Base-by-base conservation (phyloP, 2,113 vertebrate genomes). In the Cairina moschata region DNA sequence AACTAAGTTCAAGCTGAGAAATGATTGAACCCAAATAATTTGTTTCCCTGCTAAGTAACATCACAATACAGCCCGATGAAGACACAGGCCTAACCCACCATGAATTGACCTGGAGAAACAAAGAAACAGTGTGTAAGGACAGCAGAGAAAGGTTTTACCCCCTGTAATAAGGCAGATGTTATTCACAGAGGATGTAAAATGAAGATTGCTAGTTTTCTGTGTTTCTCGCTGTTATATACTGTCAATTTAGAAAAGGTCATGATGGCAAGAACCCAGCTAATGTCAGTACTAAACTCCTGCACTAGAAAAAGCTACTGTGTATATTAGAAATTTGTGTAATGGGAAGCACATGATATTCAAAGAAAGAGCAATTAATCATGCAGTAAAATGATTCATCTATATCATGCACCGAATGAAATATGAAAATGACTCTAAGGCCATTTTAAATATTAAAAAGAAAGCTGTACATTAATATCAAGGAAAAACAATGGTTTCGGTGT, bases 361-460 rank as follows among this genome's bases (percentile, higher is more conserved):
- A 86, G 58, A 83, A 77, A 0, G 25, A 83, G 36, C 23, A 72
- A 88, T 85, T 94, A 91, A 80, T 83, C 32, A 68, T 68, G 32
- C 6, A 72, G 80, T 23, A 67, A 52, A 77, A 62, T 11, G 13
- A 71, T 83, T 93, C 28, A 74, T 65, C 55, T 68, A 15, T 90
- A 86, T 63, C 42, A 74, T 44, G 29, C 14, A 81, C 11, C 32
- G 60, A 68, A 90, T 83, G 26, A 80, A 95, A 90, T 83, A 11
- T 54, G 42, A 81, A 81, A 93, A 88, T 68, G 79, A 72, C 40
- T 60, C 36, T 52, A 81, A 83, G 32, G 60, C 48, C 12, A 48
- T 83, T 95, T 96, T 32, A 95, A 83, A 88, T 90, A 93, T 83
- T 86, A 42, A 74, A 71, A 90, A 74, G 3, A 88, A 91, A 48